Evolutionary conservation across 2,797 vertebrate genomes (phyloP).

Genomic region (Pogoniulus pusillus): DNA sequence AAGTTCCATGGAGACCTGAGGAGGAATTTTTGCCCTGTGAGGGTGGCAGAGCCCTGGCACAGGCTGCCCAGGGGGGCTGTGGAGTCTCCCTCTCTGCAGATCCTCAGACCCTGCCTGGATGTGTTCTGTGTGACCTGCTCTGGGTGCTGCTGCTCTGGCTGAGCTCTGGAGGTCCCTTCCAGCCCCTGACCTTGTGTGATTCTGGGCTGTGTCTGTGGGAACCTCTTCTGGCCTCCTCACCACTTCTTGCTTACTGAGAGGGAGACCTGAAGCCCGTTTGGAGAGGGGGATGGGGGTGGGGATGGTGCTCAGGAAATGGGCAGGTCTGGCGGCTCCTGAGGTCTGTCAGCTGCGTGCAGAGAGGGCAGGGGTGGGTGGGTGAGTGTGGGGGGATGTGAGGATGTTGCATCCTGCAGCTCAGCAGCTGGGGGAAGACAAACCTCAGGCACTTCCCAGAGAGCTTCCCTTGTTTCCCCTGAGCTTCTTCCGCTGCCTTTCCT

Average conservation of each 20-base stretch:
- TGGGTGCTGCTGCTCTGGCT: too few species aligned
- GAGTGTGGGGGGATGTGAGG: accelerated
- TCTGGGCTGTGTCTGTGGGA: neutral
- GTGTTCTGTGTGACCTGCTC: too few species aligned
- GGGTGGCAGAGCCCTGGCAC: too few species aligned
- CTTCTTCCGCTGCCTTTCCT: neutral
- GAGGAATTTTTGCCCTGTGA: too few species aligned
- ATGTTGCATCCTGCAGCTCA: neutral
- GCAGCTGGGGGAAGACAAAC: neutral
- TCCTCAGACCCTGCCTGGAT: too few species aligned
- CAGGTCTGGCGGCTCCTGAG: neutral
- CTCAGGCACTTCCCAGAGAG: neutral
- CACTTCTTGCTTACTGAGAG: neutral
- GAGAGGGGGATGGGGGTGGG: neutral
- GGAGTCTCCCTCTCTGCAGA: too few species aligned
- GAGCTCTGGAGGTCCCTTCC: too few species aligned
- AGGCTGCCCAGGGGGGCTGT: too few species aligned
- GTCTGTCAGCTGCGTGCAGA: neutral
- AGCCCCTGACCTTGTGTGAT: too few species aligned
- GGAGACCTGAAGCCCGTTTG: neutral
- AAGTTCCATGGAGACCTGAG: too few species aligned
- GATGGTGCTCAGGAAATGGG: neutral
- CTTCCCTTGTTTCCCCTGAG: neutral
- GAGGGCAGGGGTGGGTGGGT: neutral
- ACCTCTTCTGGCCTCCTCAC: neutral